Percentiles rank a stretch among this genome's conserved stretches.
phyloP scores from a whole-genome alignment of 2,113 vertebrate genomes.

The Hippocampus comes region DNA sequence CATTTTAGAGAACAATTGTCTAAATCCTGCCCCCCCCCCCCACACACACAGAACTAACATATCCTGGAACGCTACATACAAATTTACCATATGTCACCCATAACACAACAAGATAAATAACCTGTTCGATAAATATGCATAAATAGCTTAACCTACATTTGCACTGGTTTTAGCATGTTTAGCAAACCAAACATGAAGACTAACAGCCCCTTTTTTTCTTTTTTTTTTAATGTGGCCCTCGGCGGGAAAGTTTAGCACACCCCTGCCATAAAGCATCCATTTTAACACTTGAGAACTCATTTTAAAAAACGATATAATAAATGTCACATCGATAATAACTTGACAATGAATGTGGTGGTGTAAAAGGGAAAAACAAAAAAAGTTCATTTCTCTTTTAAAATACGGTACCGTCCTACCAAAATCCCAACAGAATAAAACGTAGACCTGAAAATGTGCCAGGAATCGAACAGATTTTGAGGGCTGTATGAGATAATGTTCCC shows the following conservation, averaged over 20 bases:
- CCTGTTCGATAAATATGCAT: too few species aligned
- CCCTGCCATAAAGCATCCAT: background rate
- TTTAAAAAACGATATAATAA: background rate
- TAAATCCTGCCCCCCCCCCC: too few species aligned
- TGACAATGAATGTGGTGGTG: background rate
- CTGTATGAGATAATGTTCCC: conserved; percentile 32
- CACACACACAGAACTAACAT: too few species aligned
- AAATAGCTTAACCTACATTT: background rate
- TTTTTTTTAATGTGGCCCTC: background rate
- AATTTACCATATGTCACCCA: too few species aligned
- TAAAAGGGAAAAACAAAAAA: background rate
- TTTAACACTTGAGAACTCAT: background rate
- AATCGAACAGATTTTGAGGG: conserved; percentile 40
- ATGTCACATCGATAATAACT: background rate
- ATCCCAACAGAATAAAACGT: conserved; percentile 1
- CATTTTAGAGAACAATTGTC: too few species aligned
- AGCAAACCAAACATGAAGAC: background rate
- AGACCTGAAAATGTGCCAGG: conserved; percentile 30
- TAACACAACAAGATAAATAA: too few species aligned
- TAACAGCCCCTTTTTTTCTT: accelerated
- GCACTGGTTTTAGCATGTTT: background rate
- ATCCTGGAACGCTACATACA: too few species aligned
- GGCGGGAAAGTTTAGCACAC: background rate
- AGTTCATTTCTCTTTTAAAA: background rate
- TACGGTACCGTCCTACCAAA: background rate